phyloP scores from a whole-genome alignment of 2,113 vertebrate genomes.

The Psammodynastes pulverulentus region DNA sequence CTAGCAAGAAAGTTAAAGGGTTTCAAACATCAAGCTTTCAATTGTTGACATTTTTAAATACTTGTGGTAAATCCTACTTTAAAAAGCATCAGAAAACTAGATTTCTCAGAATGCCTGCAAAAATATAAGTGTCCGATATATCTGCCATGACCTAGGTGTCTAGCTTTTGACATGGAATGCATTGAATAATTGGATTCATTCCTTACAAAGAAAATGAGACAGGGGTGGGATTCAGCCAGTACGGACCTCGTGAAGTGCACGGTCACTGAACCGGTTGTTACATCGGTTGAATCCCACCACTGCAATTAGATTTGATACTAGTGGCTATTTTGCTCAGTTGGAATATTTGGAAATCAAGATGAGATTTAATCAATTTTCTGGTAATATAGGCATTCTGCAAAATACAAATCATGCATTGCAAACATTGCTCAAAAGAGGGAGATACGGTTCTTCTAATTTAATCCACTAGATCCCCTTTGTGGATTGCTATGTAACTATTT shows the following conservation, averaged over 20 bases:
- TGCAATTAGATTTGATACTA: not conserved
- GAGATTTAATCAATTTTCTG: not conserved
- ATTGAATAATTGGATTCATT: not conserved
- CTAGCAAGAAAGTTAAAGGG: conserved; percentile 2
- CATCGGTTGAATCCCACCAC: too few species aligned
- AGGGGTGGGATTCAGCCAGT: too few species aligned
- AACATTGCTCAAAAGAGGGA: not conserved
- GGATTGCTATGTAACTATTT: not conserved
- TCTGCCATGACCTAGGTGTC: fast-evolving
- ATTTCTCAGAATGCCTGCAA: not conserved
- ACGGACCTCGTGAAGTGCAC: too few species aligned
- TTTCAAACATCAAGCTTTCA: conserved; percentile 8
- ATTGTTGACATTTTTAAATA: conserved; percentile 6
- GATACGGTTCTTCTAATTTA: not conserved
- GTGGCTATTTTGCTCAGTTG: not conserved
- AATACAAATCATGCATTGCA: not conserved
- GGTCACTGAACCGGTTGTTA: too few species aligned
- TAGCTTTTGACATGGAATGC: not conserved
- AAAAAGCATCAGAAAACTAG: not conserved
- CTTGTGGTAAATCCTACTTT: not conserved
- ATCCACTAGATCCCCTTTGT: not conserved
- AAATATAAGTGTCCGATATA: fast-evolving
- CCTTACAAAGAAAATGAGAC: not conserved
- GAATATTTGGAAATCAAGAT: not conserved
- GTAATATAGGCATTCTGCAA: not conserved